Evolutionary conservation across 2,797 vertebrate genomes (phyloP).

Genomic region (Pteronotus mesoamericanus): DNA sequence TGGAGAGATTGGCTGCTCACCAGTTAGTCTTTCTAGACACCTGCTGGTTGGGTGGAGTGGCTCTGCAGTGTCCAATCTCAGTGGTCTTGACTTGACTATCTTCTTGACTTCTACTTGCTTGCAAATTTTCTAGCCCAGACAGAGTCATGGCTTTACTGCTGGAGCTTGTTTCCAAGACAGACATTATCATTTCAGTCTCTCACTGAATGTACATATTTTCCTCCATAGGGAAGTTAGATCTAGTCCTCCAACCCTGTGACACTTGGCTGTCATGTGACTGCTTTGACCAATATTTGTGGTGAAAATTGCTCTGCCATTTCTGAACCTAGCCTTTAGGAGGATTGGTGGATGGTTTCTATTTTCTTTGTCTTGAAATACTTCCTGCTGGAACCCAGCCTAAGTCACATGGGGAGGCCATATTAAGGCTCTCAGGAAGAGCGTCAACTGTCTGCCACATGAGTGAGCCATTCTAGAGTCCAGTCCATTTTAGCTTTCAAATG

Average conservation of each 20-base stretch:
- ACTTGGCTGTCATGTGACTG: not conserved
- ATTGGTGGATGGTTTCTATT: not conserved
- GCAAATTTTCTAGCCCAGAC: not conserved
- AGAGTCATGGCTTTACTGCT: not conserved
- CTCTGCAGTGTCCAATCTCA: not conserved
- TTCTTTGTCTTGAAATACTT: slow-evolving; percentile 14
- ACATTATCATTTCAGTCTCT: not conserved
- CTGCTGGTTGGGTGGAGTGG: not conserved
- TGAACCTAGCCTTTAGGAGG: not conserved
- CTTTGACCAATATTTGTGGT: not conserved
- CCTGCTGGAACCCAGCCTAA: not conserved
- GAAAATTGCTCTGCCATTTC: not conserved
- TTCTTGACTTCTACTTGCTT: not conserved
- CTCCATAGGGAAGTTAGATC: not conserved
- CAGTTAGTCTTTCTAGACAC: slow-evolving; percentile 18
- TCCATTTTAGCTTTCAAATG: not conserved
- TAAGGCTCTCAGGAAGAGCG: not conserved
- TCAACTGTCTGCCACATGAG: not conserved
- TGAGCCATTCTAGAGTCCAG: not conserved
- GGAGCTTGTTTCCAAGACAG: not conserved
- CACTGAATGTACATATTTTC: not conserved
- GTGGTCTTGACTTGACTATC: not conserved
- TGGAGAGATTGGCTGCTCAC: slow-evolving; percentile 56
- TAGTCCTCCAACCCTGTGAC: not conserved
- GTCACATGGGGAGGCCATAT: not conserved